Base-by-base conservation (phyloP, 2,797 vertebrate genomes). In the Sebastes umbrosus region DNA sequence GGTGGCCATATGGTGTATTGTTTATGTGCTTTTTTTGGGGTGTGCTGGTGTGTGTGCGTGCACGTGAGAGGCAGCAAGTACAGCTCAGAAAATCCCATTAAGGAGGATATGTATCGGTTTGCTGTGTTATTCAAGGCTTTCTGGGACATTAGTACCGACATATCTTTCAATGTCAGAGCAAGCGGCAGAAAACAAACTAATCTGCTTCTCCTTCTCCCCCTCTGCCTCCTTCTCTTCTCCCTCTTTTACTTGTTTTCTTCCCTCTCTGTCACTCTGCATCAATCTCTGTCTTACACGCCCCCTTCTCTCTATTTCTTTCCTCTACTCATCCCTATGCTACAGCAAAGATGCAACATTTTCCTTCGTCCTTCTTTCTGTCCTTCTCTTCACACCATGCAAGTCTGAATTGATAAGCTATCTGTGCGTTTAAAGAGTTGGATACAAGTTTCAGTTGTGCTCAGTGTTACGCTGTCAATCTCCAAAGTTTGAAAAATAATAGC, bases 61-160 rank as follows among this genome's bases (percentile, higher is more conserved):
- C 60, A 64, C 12, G 32, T 67, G 78, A 81, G 65, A 46, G 9
- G 11, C 43, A 83, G 85, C 59, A 80, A 83, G 85, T 79, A 78
- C 52, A 90, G 78, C 89, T 88, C 71, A 79, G 82, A 90, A 91
- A 91, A 93, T 90, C 90, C 90, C 84, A 93, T 94, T 93, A 93
- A 87, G 78, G 60, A 27, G 79, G 84, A 92, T 93, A 89, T 93
- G 87, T 91, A 91, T 89, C 87, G 85, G 87, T 89, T 92, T 87
- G 77, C 67, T 82, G 89, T 87, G 84, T 90, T 92, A 90, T 90
- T 93, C 89, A 93, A 90, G 87, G 89, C 85, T 92, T 92, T 92
- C 84, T 87, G 80, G 85, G 87, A 92, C 90, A 90, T 93, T 88
- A 91, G 87, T 75, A 84, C 67, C 4, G 54, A 87, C 90, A 89